Conservation (phyloP, 64 coral and sea anemone species). For the Pocillopora damicornis region DNA sequence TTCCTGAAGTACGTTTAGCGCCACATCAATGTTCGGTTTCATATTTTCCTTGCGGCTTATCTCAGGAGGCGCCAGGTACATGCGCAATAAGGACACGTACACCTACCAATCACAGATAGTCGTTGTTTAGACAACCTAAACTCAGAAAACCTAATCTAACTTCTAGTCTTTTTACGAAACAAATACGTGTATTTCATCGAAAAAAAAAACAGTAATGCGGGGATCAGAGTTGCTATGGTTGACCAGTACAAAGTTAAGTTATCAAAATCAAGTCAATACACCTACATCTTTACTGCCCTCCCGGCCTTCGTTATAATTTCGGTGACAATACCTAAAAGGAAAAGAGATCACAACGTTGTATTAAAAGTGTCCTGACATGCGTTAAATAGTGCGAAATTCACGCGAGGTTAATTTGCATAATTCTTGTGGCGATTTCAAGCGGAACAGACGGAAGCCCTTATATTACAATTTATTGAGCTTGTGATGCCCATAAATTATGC, state of each 20-base stretch:
- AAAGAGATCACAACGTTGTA: background rate
- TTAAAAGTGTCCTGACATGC: background rate
- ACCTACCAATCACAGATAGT: slow-evolving; percentile 55
- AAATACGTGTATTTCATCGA: too few relatives aligned
- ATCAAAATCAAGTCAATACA: background rate
- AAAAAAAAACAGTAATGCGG: too few relatives aligned
- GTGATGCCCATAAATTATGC: too few relatives aligned
- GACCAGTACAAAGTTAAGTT: too few relatives aligned
- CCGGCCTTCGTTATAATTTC: slow-evolving; percentile 72
- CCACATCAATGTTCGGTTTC: slow-evolving; percentile 79
- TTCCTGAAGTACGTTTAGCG: slow-evolving; percentile 81
- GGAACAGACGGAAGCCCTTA: too few relatives aligned
- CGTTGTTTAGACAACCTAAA: background rate
- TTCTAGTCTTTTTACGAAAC: too few relatives aligned
- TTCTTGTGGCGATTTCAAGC: too few relatives aligned
- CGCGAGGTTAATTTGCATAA: too few relatives aligned
- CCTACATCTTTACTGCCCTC: slow-evolving; percentile 92
- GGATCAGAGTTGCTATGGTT: too few relatives aligned
- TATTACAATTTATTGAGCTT: too few relatives aligned
- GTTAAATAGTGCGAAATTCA: background rate
- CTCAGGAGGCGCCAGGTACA: slow-evolving; percentile 75
- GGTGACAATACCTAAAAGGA: slow-evolving; percentile 71
- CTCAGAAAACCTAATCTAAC: background rate
- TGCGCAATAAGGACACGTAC: slow-evolving; percentile 84
- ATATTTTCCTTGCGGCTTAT: slow-evolving; percentile 14